Evolutionary conservation across 2,797 vertebrate species (phyloP), one percentile per base, ranked within the genome.

Genomic region (Cheirogaleus major): DNA sequence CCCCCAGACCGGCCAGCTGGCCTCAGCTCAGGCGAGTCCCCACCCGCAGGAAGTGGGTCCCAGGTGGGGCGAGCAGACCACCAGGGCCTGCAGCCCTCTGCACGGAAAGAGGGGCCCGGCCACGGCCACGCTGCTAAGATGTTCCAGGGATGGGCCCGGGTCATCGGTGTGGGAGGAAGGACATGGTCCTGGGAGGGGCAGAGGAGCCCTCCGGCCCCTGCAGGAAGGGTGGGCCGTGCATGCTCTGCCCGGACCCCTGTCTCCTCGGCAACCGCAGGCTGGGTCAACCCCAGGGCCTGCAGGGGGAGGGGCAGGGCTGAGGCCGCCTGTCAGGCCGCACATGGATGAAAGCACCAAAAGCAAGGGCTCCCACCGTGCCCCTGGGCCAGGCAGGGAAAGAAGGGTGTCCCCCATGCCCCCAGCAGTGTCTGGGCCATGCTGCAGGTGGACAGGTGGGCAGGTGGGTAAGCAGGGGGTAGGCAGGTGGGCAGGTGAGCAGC

Each of bases 131-230:
- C 73, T 9, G 79, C 11, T 91, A 84, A 96, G 76, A 95, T 25
- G 95, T 96, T 95, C 97, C 97, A 97, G 52, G 92, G 89, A 80
- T 35, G 25, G 13, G 72, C 73, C 72, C 0, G 43, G 86, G 78
- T 91, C 55, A 11, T 11, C 57, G 0, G 89, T 5, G 95, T 95
- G 78, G 96, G 97, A 97, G 92, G 93, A 79, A 92, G 93, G 96
- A 96, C 93, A 84, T 55, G 27, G 50, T 52, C 93, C 87, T 83
- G 87, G 95, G 96, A 87, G 76, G 65, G 72, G 89, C 52, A 38
- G 89, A 87, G 15, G 45, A 73, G 83, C 52, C 93, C 69, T 30
- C 15, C 14, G 18, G 63, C 95, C 85, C 65, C 65, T 25, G 25
- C 45, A 65, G 97, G 92, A 96, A 97, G 93, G 89, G 95, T 52